Evolutionary conservation across 1,140 invertebrate genomes (phyloP).

Genomic region (Ridgeia piscesae): DNA sequence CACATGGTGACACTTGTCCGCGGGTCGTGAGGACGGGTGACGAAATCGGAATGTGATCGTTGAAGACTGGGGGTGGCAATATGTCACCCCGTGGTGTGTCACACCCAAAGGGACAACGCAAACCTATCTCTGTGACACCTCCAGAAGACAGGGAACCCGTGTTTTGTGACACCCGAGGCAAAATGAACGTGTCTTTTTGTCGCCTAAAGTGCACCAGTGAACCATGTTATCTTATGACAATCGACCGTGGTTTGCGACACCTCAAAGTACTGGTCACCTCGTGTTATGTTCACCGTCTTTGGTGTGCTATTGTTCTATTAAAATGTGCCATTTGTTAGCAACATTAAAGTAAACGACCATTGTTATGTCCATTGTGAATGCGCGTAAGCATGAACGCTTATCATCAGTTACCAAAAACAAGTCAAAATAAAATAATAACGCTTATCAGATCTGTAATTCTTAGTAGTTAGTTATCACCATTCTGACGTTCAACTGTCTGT

Average conservation of each 20-base stretch:
- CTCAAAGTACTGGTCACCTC: too few species aligned
- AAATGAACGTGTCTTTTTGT: too few species aligned
- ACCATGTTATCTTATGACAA: too few species aligned
- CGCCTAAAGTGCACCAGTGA: too few species aligned
- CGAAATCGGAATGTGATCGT: not conserved
- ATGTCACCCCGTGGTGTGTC: too few species aligned
- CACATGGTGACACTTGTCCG: not conserved
- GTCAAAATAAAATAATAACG: not conserved
- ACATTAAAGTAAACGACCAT: not conserved
- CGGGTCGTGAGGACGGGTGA: not conserved
- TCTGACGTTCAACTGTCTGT: not conserved
- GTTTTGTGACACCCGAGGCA: too few species aligned
- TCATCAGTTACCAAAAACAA: not conserved
- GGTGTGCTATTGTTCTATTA: not conserved
- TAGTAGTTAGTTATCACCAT: not conserved
- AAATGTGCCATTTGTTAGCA: not conserved
- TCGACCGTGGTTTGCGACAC: too few species aligned
- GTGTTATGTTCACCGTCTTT: not conserved
- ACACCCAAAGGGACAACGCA: too few species aligned
- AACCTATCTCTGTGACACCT: too few species aligned
- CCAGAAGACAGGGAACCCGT: too few species aligned
- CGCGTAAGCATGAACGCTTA: not conserved
- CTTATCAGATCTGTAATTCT: not conserved
- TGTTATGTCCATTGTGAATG: not conserved
- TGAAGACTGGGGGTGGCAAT: not conserved